These are phyloP conservation scores for Pyrgus malvae DNA, from an alignment of 2,888 invertebrate species.

Conservation along the genomic window DNA sequence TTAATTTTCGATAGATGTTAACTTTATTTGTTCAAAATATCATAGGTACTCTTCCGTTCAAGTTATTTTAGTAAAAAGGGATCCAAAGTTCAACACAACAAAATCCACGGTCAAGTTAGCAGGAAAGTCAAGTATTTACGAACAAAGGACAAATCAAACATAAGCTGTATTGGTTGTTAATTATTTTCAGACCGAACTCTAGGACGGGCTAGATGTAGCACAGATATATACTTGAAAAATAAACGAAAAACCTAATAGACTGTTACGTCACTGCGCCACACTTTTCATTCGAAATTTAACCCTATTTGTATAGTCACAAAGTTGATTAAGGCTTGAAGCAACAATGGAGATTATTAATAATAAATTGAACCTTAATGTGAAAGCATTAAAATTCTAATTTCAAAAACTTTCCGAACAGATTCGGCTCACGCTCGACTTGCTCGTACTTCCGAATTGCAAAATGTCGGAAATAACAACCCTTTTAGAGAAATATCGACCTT, in stretches of 20 bases:
- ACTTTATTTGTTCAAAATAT: too few relatives aligned
- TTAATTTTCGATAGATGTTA: too few relatives aligned
- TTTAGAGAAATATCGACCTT: constrained; percentile 34
- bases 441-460: constrained; percentile 33
- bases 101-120: too few relatives aligned
- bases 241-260: constrained; percentile 30
- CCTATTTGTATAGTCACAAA: not conserved
- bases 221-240: constrained; percentile 19
- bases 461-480: constrained; percentile 31
- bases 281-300: not conserved
- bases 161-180: constrained; percentile 4
- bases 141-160: not conserved
- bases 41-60: too few relatives aligned
- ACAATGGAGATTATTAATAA: constrained; percentile 13
- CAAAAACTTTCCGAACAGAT: constrained; percentile 32
- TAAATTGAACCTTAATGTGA: constrained; percentile 29
- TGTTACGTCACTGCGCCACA: constrained; percentile 27
- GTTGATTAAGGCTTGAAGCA: not conserved
- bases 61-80: too few relatives aligned
- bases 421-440: constrained; percentile 39
- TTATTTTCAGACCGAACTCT: constrained; percentile 6
- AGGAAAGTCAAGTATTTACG: not conserved
- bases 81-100: too few relatives aligned
- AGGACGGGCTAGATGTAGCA: constrained; percentile 17
- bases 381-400: constrained; percentile 33